Conservation (phyloP, 2,113 vertebrate genomes). For the Romanogobio albipinnatus region DNA sequence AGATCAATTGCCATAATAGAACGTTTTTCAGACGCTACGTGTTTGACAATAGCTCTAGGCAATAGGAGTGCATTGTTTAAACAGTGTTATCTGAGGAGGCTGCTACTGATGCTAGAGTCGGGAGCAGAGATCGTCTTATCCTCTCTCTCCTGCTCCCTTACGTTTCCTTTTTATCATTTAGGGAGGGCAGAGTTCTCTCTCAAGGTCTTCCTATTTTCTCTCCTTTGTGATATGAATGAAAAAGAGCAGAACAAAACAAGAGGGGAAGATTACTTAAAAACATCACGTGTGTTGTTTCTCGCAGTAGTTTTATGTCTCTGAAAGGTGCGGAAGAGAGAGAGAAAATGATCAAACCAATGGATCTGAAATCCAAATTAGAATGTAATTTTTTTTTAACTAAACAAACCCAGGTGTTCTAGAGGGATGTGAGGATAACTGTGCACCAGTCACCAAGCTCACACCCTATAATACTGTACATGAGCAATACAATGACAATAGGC, state of each 20-base stretch:
- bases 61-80: slow-evolving; percentile 64
- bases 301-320: slow-evolving; percentile 8
- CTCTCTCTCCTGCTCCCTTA: slow-evolving; percentile 66
- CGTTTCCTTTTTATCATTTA: slow-evolving; percentile 69
- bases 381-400: too few species aligned
- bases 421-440: too few species aligned
- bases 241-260: slow-evolving; percentile 43
- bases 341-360: slow-evolving; percentile 11
- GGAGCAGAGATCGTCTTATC: slow-evolving; percentile 31
- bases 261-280: background rate
- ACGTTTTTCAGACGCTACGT: slow-evolving; percentile 51
- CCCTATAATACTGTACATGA: background rate
- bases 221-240: slow-evolving; percentile 50
- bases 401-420: too few species aligned
- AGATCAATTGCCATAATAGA: slow-evolving; percentile 56
- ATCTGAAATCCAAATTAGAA: background rate
- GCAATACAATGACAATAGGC: background rate
- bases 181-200: slow-evolving; percentile 62
- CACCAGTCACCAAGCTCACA: background rate
- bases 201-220: slow-evolving; percentile 64
- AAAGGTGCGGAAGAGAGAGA: background rate
- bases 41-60: slow-evolving; percentile 72
- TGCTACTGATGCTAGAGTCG: slow-evolving; percentile 25
- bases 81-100: slow-evolving; percentile 56
- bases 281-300: slow-evolving; percentile 26